Percentiles rank a stretch among this genome's conserved stretches.
Evolutionary conservation across 2,113 vertebrate species (phyloP).

Genomic region (Salvelinus alpinus): DNA sequence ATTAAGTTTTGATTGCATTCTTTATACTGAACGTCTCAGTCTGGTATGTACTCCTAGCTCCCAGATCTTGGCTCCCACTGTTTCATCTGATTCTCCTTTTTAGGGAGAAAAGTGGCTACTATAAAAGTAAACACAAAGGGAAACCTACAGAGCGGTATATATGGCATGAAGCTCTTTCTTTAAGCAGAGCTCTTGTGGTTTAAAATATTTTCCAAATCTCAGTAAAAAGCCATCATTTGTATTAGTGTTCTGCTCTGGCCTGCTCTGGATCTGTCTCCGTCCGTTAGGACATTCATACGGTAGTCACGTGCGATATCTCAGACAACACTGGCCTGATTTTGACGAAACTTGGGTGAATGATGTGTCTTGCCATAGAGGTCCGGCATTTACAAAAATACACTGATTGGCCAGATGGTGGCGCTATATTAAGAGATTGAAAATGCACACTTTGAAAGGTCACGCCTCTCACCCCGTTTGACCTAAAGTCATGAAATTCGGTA

Average conservation of each 20-base stretch:
- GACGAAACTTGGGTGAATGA: no score
- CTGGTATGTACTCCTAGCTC: no score
- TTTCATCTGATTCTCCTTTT: constrained; percentile 53
- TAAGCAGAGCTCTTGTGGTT: constrained; percentile 33
- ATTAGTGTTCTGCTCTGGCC: constrained; percentile 48
- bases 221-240: constrained; percentile 45
- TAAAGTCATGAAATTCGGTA: no score
- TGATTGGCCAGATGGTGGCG: no score
- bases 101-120: constrained; percentile 34
- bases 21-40: neutral
- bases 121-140: constrained; percentile 51
- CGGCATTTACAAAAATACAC: no score
- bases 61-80: constrained; percentile 1
- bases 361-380: no score
- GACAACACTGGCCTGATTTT: no score
- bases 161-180: constrained; percentile 16
- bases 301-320: no score
- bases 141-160: constrained; percentile 36
- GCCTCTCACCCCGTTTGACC: no score
- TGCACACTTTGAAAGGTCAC: no score
- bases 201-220: constrained; percentile 54
- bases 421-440: no score
- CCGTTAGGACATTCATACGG: no score
- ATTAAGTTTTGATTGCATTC: neutral
- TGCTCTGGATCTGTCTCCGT: constrained; percentile 12